Conservation (phyloP, 2,113 vertebrate genomes). For the Martes martes region DNA sequence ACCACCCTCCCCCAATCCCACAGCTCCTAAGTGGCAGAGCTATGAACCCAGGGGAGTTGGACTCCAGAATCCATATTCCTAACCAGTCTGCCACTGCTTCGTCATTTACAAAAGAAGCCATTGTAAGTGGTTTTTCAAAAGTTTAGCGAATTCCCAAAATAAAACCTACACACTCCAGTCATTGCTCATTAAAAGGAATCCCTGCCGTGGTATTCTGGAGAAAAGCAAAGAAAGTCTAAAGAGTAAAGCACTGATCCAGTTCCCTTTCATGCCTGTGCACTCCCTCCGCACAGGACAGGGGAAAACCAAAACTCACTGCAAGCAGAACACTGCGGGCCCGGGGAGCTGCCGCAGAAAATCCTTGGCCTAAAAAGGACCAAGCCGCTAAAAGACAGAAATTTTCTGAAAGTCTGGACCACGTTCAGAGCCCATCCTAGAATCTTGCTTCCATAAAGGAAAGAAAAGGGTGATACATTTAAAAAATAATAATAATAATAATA, state of each 20-base stretch:
- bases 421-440: not conserved
- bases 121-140: not conserved
- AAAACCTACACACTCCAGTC: not conserved
- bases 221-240: not conserved
- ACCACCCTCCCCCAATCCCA: not conserved
- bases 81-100: not conserved
- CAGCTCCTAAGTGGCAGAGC: not conserved
- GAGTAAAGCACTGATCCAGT: not conserved
- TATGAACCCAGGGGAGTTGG: not conserved
- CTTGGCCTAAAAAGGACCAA: not conserved
- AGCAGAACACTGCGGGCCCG: rapidly evolving
- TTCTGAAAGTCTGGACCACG: not conserved
- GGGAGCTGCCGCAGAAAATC: not conserved
- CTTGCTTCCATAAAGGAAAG: not conserved
- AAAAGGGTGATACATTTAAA: not conserved
- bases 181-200: slow-evolving; percentile 44
- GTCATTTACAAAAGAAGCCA: not conserved
- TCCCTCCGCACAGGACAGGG: not conserved
- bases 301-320: not conserved
- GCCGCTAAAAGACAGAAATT: not conserved
- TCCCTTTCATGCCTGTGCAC: not conserved
- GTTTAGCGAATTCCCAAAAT: not conserved
- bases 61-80: not conserved
- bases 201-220: not conserved
- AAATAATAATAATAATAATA: not conserved